These are phyloP conservation scores for Xylota segnis DNA, from an alignment of 2,888 invertebrate species.

Conservation along the genomic window DNA sequence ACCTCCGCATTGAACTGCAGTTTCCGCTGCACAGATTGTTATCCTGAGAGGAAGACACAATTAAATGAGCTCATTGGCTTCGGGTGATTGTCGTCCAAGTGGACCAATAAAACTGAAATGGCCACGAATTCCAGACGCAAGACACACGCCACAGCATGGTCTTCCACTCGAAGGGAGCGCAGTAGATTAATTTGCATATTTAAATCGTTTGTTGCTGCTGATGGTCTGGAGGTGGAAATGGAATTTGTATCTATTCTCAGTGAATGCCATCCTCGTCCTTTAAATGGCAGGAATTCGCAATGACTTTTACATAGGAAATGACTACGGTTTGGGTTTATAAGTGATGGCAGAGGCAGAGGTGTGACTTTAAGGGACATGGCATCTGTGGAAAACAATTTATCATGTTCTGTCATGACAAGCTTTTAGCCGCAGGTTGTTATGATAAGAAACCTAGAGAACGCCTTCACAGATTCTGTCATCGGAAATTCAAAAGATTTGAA, in stretches of 20 bases:
- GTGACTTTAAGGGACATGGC: too few relatives aligned
- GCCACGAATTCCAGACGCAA: constrained; percentile 32
- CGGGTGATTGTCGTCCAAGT: constrained; percentile 48
- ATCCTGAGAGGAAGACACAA: constrained; percentile 18
- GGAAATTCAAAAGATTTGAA: too few relatives aligned
- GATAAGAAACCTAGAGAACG: too few relatives aligned
- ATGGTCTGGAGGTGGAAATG: not conserved
- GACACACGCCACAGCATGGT: constrained; percentile 40
- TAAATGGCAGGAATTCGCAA: not conserved
- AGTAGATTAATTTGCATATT: constrained; percentile 20
- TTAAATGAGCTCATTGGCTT: constrained; percentile 54
- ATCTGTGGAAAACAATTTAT: too few relatives aligned
- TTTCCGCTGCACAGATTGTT: constrained; percentile 8
- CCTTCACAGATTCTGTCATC: too few relatives aligned
- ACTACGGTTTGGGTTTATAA: not conserved
- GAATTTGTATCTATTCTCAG: not conserved
- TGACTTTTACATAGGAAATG: not conserved
- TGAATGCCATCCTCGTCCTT: not conserved
- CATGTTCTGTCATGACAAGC: too few relatives aligned
- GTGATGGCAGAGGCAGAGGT: too few relatives aligned
- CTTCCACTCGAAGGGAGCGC: not conserved
- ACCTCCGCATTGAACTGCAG: constrained; percentile 14
- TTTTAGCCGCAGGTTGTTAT: too few relatives aligned
- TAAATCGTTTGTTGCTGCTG: constrained; percentile 1
- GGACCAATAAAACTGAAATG: constrained; percentile 48